Percentiles rank a stretch among this genome's conserved stretches.
These are phyloP conservation scores for Allobates femoralis DNA, from an alignment of 2,797 vertebrate species.

Conservation along the genomic window DNA sequence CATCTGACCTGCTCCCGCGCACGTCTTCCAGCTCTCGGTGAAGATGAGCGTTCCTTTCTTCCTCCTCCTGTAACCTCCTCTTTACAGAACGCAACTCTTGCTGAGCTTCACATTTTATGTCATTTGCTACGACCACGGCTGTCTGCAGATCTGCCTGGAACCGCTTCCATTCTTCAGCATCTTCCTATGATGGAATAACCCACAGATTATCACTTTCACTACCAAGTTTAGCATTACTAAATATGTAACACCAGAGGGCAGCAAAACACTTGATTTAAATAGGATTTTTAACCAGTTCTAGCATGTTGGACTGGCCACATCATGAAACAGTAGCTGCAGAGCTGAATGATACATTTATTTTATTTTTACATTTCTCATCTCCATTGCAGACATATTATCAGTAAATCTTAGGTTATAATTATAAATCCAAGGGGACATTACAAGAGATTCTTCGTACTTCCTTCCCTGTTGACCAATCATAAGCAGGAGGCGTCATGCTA, in stretches of 20 bases:
- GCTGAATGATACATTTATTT: too few relatives aligned
- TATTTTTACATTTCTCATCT: too few relatives aligned
- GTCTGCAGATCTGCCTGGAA: constrained; percentile 99
- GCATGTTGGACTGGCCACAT: too few relatives aligned
- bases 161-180: constrained; percentile 93
- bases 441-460: too few relatives aligned
- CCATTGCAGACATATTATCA: too few relatives aligned
- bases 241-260: background rate
- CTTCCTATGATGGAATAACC: constrained; percentile 78
- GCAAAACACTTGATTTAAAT: background rate
- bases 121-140: constrained; percentile 95
- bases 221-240: background rate
- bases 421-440: too few relatives aligned
- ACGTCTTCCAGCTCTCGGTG: constrained; percentile 88
- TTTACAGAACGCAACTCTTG: constrained; percentile 90
- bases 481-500: too few relatives aligned
- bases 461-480: too few relatives aligned
- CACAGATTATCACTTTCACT: background rate
- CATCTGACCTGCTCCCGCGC: constrained; percentile 77
- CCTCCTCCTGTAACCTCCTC: constrained; percentile 90
- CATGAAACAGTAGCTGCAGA: too few relatives aligned
- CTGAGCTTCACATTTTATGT: constrained; percentile 97
- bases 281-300: too few relatives aligned
- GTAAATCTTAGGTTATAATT: too few relatives aligned
- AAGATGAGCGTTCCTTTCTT: constrained; percentile 85